phyloP scores from a whole-genome alignment of 2,113 vertebrate genomes.

The Lepidothrix coronata region DNA sequence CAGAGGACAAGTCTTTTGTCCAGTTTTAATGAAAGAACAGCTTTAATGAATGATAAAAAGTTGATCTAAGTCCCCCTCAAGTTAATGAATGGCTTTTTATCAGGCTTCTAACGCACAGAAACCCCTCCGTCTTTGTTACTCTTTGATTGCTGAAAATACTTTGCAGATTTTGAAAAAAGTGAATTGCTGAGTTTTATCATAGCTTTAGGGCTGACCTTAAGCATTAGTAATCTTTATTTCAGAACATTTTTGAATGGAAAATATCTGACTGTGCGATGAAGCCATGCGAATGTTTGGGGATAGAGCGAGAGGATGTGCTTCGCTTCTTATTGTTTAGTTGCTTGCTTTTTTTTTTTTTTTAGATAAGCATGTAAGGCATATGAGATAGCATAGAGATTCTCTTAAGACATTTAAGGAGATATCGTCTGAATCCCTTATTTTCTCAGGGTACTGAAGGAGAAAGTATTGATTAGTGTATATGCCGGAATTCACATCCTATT shows the following conservation, averaged over 20 bases:
- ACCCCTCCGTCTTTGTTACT: background rate
- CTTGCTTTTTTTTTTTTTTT: background rate
- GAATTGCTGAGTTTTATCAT: background rate
- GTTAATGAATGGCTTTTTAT: background rate
- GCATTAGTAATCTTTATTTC: background rate
- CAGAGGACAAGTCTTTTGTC: background rate
- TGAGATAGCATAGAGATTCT: constrained; percentile 52
- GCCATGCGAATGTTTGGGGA: background rate
- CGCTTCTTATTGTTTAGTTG: background rate
- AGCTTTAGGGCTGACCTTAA: background rate
- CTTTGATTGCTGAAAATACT: background rate
- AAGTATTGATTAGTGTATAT: constrained; percentile 67
- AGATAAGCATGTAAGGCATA: constrained; percentile 30
- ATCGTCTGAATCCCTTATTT: constrained; percentile 66
- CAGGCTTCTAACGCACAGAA: background rate
- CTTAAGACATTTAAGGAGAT: constrained; percentile 49
- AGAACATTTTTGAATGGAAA: background rate
- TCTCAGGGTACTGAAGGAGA: constrained; percentile 68
- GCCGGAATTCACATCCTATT: constrained; percentile 51
- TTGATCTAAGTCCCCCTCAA: background rate
- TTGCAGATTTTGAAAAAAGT: background rate
- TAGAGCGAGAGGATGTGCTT: background rate
- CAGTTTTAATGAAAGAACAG: background rate
- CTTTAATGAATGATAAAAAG: background rate
- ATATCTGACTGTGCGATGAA: background rate